These are phyloP conservation scores for Zalophus californianus DNA, from an alignment of 2,797 vertebrate species.

Conservation along the genomic window DNA sequence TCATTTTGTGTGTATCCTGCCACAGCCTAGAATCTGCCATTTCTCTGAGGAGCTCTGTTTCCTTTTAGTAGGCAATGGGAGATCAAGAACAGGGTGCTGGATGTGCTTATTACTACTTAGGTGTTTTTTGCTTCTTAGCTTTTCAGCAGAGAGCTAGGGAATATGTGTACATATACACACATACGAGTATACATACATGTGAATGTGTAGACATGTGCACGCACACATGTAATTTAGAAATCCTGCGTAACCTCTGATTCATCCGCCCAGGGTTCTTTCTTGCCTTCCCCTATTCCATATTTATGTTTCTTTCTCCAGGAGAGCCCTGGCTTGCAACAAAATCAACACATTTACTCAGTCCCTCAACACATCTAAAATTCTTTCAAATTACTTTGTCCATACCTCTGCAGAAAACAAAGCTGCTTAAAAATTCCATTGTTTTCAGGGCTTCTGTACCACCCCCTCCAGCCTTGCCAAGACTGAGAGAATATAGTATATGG, in stretches of 20 bases:
- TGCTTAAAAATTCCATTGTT: conserved; percentile 5
- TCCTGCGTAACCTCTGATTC: background rate
- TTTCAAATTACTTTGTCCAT: conserved; percentile 26
- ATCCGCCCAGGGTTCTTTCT: background rate
- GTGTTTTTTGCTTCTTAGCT: background rate
- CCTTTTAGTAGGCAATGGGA: background rate
- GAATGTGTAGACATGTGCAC: background rate
- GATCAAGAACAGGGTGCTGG: background rate
- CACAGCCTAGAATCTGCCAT: background rate
- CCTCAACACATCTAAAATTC: background rate
- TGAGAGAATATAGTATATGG: background rate
- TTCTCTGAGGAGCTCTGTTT: background rate
- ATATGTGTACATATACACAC: background rate
- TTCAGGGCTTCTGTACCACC: background rate
- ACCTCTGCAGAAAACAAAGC: conserved; percentile 13
- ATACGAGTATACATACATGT: background rate
- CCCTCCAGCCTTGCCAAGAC: background rate
- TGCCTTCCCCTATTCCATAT: background rate
- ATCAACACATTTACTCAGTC: conserved; percentile 12
- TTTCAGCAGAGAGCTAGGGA: background rate
- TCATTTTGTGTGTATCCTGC: background rate
- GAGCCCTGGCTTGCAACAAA: background rate
- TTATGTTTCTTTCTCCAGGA: conserved; percentile 39
- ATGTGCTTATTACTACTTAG: background rate
- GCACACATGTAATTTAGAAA: background rate